Conservation (phyloP, 35 echinoderm and acorn worm species). For the Ophiothrix spiculata region DNA sequence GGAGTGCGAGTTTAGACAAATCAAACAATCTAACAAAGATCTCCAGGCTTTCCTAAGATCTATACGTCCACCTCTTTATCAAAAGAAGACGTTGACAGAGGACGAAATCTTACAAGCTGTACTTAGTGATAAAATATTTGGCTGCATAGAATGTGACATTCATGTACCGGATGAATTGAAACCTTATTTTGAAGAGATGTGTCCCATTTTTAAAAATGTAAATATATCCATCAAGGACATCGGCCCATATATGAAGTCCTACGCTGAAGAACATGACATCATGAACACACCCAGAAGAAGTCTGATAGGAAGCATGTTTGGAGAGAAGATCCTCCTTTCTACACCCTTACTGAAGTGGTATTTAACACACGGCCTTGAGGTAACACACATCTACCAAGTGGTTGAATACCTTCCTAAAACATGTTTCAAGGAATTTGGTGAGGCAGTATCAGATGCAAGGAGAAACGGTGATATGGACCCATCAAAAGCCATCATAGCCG, state of each 20-base stretch:
- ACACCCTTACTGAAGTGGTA: constrained; percentile 40
- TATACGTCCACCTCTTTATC: background rate
- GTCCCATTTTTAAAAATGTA: constrained; percentile 61
- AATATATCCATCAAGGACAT: constrained; percentile 44
- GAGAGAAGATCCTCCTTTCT: background rate
- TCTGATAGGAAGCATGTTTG: constrained; percentile 57
- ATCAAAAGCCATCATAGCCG: constrained; percentile 51
- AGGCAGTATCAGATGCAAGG: constrained; percentile 38
- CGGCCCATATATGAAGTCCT: constrained; percentile 46
- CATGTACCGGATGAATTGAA: constrained; percentile 30
- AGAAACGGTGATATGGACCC: constrained; percentile 38
- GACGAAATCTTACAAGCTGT: background rate
- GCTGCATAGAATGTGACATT: constrained; percentile 44
- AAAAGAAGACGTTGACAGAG: background rate
- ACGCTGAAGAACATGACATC: constrained; percentile 12
- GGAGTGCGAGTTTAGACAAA: constrained; percentile 10
- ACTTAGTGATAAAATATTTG: constrained; percentile 14
- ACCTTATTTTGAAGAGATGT: constrained; percentile 55
- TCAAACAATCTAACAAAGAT: background rate
- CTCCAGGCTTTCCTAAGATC: background rate
- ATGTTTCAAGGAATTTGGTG: constrained; percentile 26
- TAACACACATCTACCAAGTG: constrained; percentile 27
- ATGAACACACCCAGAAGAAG: constrained; percentile 27
- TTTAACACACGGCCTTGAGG: constrained; percentile 26
- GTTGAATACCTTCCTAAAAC: constrained; percentile 19